phyloP scores from a whole-genome alignment of 2,888 invertebrate genomes.

The Incurvaria masculella region DNA sequence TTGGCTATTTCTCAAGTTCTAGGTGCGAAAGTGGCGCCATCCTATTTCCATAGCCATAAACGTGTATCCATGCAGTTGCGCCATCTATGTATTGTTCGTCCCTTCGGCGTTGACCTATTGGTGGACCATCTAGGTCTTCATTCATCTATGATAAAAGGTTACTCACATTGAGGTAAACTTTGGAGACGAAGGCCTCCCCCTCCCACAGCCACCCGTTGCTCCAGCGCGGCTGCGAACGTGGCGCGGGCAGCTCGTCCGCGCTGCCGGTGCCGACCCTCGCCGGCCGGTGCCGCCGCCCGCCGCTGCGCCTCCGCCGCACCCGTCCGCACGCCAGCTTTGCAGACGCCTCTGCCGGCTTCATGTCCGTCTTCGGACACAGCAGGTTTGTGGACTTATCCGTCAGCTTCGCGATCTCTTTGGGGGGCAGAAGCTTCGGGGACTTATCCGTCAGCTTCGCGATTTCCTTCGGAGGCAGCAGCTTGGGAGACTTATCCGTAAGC shows the following conservation, averaged over 20 bases:
- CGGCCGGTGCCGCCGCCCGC: slow-evolving; percentile 18
- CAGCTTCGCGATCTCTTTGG: slow-evolving; percentile 21
- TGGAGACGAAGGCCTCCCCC: slow-evolving; percentile 77
- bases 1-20: too few relatives aligned
- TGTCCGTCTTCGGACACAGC: slow-evolving; percentile 22
- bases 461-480: slow-evolving; percentile 15
- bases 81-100: too few relatives aligned
- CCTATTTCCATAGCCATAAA: too few relatives aligned
- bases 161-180: slow-evolving; percentile 86
- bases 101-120: too few relatives aligned
- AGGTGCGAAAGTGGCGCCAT: too few relatives aligned
- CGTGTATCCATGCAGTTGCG: too few relatives aligned
- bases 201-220: slow-evolving; percentile 94
- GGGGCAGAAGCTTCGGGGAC: slow-evolving; percentile 40
- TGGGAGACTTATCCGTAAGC: slow-evolving; percentile 19
- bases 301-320: slow-evolving; percentile 19
- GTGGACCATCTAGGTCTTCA: too few relatives aligned
- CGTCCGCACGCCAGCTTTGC: slow-evolving; percentile 31
- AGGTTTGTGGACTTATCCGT: slow-evolving; percentile 22
- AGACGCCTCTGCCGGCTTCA: slow-evolving; percentile 41
- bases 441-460: slow-evolving; percentile 44
- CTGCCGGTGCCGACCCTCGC: slow-evolving; percentile 15
- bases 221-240: slow-evolving; percentile 55
- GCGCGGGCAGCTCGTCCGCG: slow-evolving; percentile 14
- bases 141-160: too few relatives aligned